Conservation (phyloP, 2,888 invertebrate genomes). For the Dysmachus trigonus region DNA sequence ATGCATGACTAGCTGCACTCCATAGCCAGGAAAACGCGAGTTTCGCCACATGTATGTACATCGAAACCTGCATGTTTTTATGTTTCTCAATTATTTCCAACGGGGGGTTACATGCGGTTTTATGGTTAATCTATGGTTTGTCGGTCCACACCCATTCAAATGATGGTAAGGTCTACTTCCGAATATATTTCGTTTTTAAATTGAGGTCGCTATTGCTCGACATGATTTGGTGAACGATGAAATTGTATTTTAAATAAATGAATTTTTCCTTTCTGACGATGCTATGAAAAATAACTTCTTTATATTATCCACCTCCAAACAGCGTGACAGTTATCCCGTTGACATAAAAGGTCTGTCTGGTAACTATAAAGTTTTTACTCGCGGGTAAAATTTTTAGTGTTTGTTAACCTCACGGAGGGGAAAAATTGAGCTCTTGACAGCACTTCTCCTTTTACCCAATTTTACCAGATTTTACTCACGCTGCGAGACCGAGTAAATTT, state of each 20-base stretch:
- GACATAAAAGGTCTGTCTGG: no score
- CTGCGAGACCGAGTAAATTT: no score
- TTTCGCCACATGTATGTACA: not conserved
- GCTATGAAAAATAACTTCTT: no score
- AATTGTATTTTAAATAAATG: not conserved
- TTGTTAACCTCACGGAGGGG: no score
- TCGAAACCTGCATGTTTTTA: constrained; percentile 30
- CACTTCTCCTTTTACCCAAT: no score
- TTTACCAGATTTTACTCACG: no score
- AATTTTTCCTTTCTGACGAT: not conserved
- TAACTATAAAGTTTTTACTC: no score
- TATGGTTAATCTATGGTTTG: constrained; percentile 39
- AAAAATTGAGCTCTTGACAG: no score
- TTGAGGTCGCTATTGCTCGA: not conserved
- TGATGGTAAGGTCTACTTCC: not conserved
- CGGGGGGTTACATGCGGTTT: constrained; percentile 36
- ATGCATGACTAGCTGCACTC: constrained; percentile 8
- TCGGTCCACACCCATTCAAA: not conserved
- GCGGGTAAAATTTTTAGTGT: no score
- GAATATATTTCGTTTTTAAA: not conserved
- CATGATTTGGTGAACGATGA: not conserved
- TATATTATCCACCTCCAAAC: no score
- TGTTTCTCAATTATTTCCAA: constrained; percentile 39
- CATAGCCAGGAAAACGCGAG: not conserved
- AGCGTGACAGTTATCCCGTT: no score